Base-by-base conservation (phyloP, 1,140 invertebrate species). In the Cephus cinctus region DNA sequence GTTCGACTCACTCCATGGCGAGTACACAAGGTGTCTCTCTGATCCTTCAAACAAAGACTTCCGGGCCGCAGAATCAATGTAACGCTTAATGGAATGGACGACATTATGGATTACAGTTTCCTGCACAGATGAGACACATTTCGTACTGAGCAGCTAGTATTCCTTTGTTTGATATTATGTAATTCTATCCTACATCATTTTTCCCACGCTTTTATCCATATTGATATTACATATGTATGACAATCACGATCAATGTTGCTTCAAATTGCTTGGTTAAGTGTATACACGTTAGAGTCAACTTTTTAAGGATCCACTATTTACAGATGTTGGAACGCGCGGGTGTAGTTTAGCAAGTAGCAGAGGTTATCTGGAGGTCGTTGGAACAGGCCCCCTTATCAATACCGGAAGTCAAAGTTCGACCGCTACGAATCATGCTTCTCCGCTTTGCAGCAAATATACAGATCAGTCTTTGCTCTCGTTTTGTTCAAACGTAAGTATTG, bases 1-100 rank as follows among this genome's bases (percentile, higher is more conserved):
- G 59, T 1, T 69, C 67, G 11, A 67, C 60, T 23, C 69, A 70
- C 65, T 70, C 68, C 55, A 71, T 67, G 70, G 67, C 69, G 63
- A 72, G 69, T 69, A 72, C 64, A 59, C 69, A 67, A 69, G 65
- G 65, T 67, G 64, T 65, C 49, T 54, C 25, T 61, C 54, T 47
- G 44, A 27, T 50, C 53, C 53, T 65, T 49, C 22, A 27, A 42
- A 50, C 15, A 14, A 30, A 9, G n/a, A n/a, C n/a, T n/a, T n/a
- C n/a, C n/a, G n/a, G n/a, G n/a, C n/a, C n/a, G n/a, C n/a, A n/a
- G n/a, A n/a, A n/a, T n/a, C n/a, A n/a, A n/a, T n/a, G n/a, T n/a
- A n/a, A n/a, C n/a, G n/a, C n/a, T n/a, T n/a, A n/a, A n/a, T n/a
- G n/a, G n/a, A n/a, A n/a, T n/a, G n/a, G n/a, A n/a, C n/a, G n/a